Percentiles rank a stretch among this genome's conserved stretches.
phyloP scores from a whole-genome alignment of 53 echinoderm and acorn worm genomes.

The Echinometra lucunter region DNA sequence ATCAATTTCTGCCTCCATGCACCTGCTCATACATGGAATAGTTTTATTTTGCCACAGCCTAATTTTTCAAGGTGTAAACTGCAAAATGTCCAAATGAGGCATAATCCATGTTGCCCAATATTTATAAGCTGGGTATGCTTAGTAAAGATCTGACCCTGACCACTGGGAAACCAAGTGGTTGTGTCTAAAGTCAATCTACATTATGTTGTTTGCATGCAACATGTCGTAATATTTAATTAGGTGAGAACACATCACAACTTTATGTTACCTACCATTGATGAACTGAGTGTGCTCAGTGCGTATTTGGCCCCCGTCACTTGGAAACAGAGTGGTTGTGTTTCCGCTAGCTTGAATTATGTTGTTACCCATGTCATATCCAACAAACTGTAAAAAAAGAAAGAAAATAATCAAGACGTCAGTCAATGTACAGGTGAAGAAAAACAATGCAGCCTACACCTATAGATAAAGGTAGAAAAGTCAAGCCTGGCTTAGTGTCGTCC shows the following conservation, averaged over 20 bases:
- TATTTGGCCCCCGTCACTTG: slow-evolving; percentile 91
- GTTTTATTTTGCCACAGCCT: no score
- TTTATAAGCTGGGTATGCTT: slow-evolving; percentile 90
- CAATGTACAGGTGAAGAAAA: neutral
- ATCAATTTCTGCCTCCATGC: no score
- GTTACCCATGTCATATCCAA: slow-evolving; percentile 96
- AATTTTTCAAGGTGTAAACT: no score
- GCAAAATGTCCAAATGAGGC: no score
- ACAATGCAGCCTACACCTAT: no score
- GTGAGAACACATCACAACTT: slow-evolving; percentile 67
- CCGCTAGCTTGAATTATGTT: slow-evolving; percentile 93
- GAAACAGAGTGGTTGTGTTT: slow-evolving; percentile 84
- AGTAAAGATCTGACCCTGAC: slow-evolving; percentile 86
- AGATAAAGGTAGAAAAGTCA: no score
- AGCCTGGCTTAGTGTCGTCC: no score
- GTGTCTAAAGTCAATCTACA: slow-evolving; percentile 87
- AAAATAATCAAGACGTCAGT: neutral
- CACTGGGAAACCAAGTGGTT: slow-evolving; percentile 81
- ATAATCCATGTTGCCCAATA: slow-evolving; percentile 78
- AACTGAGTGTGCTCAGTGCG: slow-evolving; percentile 92
- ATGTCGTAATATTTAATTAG: slow-evolving; percentile 78
- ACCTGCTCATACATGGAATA: no score
- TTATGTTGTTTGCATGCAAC: slow-evolving; percentile 91
- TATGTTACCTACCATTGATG: slow-evolving; percentile 70
- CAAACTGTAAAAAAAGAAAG: slow-evolving; percentile 78